These are phyloP conservation scores for Epicauta chinensis DNA, from an alignment of 1,140 invertebrate genomes.

Conservation along the genomic window DNA sequence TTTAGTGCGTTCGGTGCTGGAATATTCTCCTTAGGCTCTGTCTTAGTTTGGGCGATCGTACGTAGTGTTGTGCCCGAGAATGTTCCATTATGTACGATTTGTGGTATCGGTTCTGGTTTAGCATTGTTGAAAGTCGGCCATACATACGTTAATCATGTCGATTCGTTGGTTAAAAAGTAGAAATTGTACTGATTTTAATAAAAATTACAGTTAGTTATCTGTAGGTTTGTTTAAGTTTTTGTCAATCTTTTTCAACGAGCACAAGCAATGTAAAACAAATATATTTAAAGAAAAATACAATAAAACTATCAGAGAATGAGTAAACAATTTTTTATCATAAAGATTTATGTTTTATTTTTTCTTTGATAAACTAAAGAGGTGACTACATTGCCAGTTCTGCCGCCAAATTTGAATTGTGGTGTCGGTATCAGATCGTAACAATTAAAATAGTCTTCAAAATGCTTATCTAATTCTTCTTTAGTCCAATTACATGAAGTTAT, in stretches of 20 bases:
- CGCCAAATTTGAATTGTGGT: slow-evolving; percentile 78
- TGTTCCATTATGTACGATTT: slow-evolving; percentile 50
- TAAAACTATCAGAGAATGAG: too few species aligned
- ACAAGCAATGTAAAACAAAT: neutral
- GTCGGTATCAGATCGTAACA: slow-evolving; percentile 62
- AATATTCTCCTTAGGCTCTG: slow-evolving; percentile 65
- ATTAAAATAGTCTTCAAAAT: slow-evolving; percentile 49
- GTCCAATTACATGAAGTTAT: slow-evolving; percentile 71
- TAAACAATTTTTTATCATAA: too few species aligned
- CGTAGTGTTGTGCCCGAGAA: slow-evolving; percentile 59
- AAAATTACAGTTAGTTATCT: neutral
- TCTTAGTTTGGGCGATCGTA: slow-evolving; percentile 64
- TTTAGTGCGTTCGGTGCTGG: slow-evolving; percentile 55
- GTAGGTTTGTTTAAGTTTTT: too few species aligned
- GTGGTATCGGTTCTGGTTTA: slow-evolving; percentile 55
- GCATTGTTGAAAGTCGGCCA: slow-evolving; percentile 54
- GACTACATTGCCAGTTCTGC: slow-evolving; percentile 70
- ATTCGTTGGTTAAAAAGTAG: slow-evolving; percentile 26
- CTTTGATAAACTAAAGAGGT: slow-evolving; percentile 69
- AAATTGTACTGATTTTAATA: neutral
- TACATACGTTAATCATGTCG: slow-evolving; percentile 46
- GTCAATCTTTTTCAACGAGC: neutral
- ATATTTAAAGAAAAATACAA: too few species aligned
- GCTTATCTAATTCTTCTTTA: slow-evolving; percentile 9
- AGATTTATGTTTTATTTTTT: too few species aligned